Evolutionary conservation across 1,140 invertebrate genomes (phyloP).

Genomic region (Pogonus chalceus): DNA sequence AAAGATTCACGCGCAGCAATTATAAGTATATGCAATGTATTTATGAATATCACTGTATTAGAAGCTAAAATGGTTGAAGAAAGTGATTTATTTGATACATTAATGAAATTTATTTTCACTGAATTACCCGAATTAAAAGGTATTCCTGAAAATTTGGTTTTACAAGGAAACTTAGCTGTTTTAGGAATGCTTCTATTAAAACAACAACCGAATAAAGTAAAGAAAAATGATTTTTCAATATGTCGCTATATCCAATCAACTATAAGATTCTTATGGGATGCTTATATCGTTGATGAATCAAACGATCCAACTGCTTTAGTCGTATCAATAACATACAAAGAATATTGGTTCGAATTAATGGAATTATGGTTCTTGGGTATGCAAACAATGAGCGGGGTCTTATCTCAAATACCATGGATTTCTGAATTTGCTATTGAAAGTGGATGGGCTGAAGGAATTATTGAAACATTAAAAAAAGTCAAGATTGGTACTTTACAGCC

Average conservation of each 20-base stretch:
- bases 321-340: conserved; percentile 75
- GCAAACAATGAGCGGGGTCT: conserved; percentile 76
- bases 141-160: conserved; percentile 69
- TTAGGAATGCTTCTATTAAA: conserved; percentile 74
- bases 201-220: conserved; percentile 68
- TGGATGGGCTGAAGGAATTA: conserved; percentile 82
- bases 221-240: conserved; percentile 79
- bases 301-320: conserved; percentile 69
- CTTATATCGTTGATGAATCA: conserved; percentile 78
- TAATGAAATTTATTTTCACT: conserved; percentile 79
- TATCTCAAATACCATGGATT: conserved; percentile 75
- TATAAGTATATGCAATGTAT: conserved; percentile 78
- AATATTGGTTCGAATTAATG: conserved; percentile 77
- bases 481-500: conserved; percentile 68
- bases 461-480: conserved; percentile 68
- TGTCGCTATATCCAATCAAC: conserved; percentile 78
- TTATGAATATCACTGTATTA: conserved; percentile 85
- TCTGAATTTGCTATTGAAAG: conserved; percentile 83
- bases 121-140: conserved; percentile 77
- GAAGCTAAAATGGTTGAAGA: conserved; percentile 73
- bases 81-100: conserved; percentile 60
- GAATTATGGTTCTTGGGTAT: conserved; percentile 90
- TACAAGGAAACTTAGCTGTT: conserved; percentile 75
- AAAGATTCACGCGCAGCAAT: conserved; percentile 71
- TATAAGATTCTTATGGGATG: conserved; percentile 85